phyloP scores from a whole-genome alignment of 2,888 invertebrate genomes.

The Drosophila austrosaltans region DNA sequence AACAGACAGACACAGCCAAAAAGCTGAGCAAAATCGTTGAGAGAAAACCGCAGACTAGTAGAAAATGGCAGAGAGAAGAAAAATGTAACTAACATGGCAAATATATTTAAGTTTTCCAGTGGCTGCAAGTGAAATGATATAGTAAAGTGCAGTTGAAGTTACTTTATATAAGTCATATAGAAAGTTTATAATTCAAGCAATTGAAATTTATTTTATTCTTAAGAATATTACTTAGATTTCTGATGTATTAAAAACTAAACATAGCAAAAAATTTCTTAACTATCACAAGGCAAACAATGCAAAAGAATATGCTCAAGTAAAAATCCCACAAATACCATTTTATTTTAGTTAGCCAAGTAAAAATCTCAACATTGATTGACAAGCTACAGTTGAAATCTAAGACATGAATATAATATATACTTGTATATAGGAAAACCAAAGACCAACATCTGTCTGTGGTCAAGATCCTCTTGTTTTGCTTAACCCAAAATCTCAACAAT shows the following conservation, averaged over 20 bases:
- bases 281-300: too few relatives aligned
- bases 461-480: constrained; percentile 17
- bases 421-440: too few relatives aligned
- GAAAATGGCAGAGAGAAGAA: not conserved
- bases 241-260: not conserved
- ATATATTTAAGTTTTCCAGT: not conserved
- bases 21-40: constrained; percentile 10
- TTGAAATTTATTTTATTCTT: too few relatives aligned
- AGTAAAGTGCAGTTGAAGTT: too few relatives aligned
- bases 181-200: too few relatives aligned
- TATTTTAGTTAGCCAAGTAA: constrained; percentile 5
- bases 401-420: not conserved
- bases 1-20: constrained; percentile 26
- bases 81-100: not conserved
- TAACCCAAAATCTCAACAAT: constrained; percentile 30
- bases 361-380: constrained; percentile 18
- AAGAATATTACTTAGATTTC: not conserved
- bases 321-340: constrained; percentile 3
- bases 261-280: not conserved
- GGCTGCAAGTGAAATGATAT: not conserved
- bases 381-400: not conserved
- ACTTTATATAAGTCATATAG: too few relatives aligned
- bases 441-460: constrained; percentile 26
- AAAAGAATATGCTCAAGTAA: constrained; percentile 41
- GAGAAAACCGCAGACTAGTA: constrained; percentile 13